These are phyloP conservation scores for Phalacrocorax carbo DNA, from an alignment of 2,113 vertebrate genomes.

Conservation along the genomic window DNA sequence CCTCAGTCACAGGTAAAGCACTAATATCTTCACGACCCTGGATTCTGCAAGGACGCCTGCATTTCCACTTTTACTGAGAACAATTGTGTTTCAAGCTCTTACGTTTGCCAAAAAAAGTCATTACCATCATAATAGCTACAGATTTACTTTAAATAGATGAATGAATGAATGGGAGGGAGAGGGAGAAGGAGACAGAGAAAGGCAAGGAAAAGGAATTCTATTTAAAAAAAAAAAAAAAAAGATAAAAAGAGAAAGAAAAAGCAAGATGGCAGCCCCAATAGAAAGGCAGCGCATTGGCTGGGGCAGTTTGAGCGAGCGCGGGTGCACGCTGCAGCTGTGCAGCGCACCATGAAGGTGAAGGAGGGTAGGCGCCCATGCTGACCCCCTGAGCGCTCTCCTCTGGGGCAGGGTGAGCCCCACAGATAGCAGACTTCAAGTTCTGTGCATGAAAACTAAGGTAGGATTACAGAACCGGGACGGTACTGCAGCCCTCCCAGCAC, in stretches of 20 bases:
- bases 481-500: too few species aligned
- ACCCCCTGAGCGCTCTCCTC: neutral
- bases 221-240: neutral
- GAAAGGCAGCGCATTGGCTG: neutral
- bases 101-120: neutral
- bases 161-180: neutral
- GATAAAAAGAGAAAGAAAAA: neutral
- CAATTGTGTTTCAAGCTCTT: neutral
- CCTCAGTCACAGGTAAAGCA: neutral
- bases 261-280: neutral
- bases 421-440: neutral
- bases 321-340: accelerated
- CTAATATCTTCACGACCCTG: neutral
- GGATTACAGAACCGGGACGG: neutral
- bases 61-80: neutral
- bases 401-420: too few species aligned
- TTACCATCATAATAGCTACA: neutral
- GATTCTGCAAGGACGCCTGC: neutral
- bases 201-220: neutral
- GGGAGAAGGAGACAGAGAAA: neutral
- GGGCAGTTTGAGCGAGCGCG: neutral
- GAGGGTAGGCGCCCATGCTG: neutral
- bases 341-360: neutral
- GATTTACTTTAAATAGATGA: neutral
- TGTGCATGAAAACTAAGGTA: neutral